Evolutionary conservation across 2,797 vertebrate genomes (phyloP), one percentile per base, ranked within the genome.

Genomic region (Sternotherus odoratus): DNA sequence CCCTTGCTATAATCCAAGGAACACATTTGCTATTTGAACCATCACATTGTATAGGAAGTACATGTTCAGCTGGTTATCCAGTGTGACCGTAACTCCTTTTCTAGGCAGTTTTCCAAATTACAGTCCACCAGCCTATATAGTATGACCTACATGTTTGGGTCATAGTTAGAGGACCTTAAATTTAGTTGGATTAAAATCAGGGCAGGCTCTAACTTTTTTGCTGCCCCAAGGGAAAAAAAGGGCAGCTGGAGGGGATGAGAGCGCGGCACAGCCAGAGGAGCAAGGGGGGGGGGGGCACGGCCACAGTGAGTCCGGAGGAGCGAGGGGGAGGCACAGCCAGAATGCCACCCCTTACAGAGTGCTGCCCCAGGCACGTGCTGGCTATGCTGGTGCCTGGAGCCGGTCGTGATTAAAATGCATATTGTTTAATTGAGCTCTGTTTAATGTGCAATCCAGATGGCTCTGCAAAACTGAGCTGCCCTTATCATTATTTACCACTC

Each of bases 1-100:
- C 89, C 80, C 26, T 15, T 43, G 66, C 83, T 93, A 77, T n/a
- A 46, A 83, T 77, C 4, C 0, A 2, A 66, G 77, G 4, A 39
- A 5, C 60, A 57, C 79, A 86, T 92, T 94, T 91, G 86, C 88
- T 96, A 91, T 92, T 82, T 83, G 87, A 88, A 82, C 16, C n/a
- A 54, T 15, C 0, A 36, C 82, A 80, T 87, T 95, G 94, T 43
- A 10, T 43, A 11, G 53, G 8, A 50, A 94, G 13, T 2, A 2
- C 1, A 0, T 89, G 91, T 54, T 90, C 23, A 60, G 87, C 79
- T 46, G 63, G 19, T 49, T 57, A 24, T 26, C 82, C 39, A 2
- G 60, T 26, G 50, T 1, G 81, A 83, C 84, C 51, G 72, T 0
- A 0, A 69, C 46, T 19, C 33, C 39, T 79, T 77, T 63, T n/a